phyloP scores from a whole-genome alignment of 2,797 vertebrate species.

The Salmo trutta region DNA sequence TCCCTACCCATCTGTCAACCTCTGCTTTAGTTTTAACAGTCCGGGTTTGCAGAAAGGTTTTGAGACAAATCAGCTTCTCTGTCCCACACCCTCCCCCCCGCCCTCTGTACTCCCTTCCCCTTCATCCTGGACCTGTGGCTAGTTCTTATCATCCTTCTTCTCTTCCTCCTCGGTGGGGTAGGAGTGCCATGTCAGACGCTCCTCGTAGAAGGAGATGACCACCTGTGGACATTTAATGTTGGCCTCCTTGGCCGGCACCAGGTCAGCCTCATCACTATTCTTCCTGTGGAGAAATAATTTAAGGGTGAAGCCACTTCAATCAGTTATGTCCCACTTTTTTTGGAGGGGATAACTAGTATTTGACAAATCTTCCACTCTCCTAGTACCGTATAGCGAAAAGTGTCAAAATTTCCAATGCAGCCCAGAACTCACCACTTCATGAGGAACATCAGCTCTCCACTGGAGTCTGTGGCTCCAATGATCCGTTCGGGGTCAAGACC shows the following conservation, averaged over 20 bases:
- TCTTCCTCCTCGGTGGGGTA: conserved; percentile 96
- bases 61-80: background rate
- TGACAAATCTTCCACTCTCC: background rate
- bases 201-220: conserved; percentile 98
- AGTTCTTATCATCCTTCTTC: conserved; percentile 98
- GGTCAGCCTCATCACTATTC: conserved; percentile 94
- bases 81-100: background rate
- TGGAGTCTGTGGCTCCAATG: conserved; percentile 95
- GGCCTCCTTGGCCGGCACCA: conserved; percentile 96
- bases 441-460: conserved; percentile 97
- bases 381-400: background rate
- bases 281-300: conserved; percentile 79
- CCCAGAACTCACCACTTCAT: conserved; percentile 90
- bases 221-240: conserved; percentile 93
- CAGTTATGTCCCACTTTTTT: background rate
- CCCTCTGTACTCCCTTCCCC: background rate
- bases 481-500: conserved; percentile 94
- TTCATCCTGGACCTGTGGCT: conserved; percentile 7
- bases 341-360: too few relatives aligned
- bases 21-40: background rate
- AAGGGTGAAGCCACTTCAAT: conserved; percentile 8
- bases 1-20: conserved; percentile 2
- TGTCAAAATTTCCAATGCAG: background rate
- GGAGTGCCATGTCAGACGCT: conserved; percentile 96
- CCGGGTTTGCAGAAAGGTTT: conserved; percentile 4